Percentiles rank a stretch among this genome's conserved stretches.
Evolutionary conservation across 2,888 invertebrate species (phyloP).

Genomic region (Trachelus stipa): DNA sequence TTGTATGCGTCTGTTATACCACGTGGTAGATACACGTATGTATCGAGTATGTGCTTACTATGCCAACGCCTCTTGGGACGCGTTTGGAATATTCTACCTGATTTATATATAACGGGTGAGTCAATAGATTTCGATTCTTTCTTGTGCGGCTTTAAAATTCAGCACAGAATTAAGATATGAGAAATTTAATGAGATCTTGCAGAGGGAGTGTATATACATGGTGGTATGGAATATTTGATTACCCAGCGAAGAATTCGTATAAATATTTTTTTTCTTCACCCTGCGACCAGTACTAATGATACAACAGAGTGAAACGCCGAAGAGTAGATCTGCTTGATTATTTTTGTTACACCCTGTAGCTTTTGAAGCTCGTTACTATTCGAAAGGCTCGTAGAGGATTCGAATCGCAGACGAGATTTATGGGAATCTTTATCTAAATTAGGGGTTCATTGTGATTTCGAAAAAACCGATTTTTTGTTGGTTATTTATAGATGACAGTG

Average conservation of each 20-base stretch:
- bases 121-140: not conserved
- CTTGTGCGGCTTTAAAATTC: not conserved
- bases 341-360: not conserved
- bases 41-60: not conserved
- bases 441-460: not conserved
- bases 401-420: not conserved
- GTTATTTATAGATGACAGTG: too few relatives aligned
- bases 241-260: not conserved
- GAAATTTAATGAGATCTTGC: not conserved
- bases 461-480: not conserved
- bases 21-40: not conserved
- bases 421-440: not conserved
- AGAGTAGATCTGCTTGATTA: not conserved
- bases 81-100: slow-evolving; percentile 7
- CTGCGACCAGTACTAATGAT: not conserved
- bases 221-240: not conserved
- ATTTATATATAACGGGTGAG: slow-evolving; percentile 4
- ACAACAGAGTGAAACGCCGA: not conserved
- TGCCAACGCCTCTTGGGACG: not conserved
- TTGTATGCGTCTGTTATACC: not conserved
- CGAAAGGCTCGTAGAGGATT: not conserved
- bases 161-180: not conserved
- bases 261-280: not conserved
- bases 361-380: not conserved
- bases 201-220: not conserved